Conservation (phyloP, 2,113 vertebrate species). For the Opisthocomus hoazin region DNA sequence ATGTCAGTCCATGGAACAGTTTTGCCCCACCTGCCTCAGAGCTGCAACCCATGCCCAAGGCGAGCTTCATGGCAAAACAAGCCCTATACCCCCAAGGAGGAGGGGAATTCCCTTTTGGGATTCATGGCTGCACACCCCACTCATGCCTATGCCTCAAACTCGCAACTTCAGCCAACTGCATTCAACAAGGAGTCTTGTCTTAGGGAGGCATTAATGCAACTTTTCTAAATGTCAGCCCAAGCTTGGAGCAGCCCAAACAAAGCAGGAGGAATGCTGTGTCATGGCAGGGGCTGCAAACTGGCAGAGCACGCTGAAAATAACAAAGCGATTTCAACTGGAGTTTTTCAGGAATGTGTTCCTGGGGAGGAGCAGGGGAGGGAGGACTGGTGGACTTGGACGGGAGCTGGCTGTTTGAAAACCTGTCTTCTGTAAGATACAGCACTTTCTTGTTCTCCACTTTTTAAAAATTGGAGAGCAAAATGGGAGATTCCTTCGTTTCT, state of each 20-base stretch:
- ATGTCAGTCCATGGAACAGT: neutral
- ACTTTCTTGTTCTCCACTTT: neutral
- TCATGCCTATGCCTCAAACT: neutral
- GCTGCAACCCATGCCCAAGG: neutral
- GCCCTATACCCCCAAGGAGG: neutral
- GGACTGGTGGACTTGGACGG: neutral
- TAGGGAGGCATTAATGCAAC: neutral
- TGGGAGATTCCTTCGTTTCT: neutral
- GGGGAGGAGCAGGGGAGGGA: neutral
- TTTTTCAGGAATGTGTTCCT: neutral
- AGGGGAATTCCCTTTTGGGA: neutral
- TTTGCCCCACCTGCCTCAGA: neutral
- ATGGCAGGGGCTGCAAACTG: neutral
- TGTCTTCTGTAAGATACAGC: neutral
- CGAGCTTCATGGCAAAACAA: neutral
- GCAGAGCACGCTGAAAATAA: neutral
- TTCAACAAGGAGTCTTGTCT: neutral
- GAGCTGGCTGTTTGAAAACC: neutral
- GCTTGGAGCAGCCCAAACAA: neutral
- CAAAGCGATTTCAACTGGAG: neutral
- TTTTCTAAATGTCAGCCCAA: constrained; percentile 8
- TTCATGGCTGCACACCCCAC: neutral
- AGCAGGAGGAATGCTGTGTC: neutral
- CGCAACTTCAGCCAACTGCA: neutral
- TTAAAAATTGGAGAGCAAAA: neutral